These are phyloP conservation scores for Eucera pruinosa DNA, from an alignment of 2,888 invertebrate species.

Conservation along the genomic window DNA sequence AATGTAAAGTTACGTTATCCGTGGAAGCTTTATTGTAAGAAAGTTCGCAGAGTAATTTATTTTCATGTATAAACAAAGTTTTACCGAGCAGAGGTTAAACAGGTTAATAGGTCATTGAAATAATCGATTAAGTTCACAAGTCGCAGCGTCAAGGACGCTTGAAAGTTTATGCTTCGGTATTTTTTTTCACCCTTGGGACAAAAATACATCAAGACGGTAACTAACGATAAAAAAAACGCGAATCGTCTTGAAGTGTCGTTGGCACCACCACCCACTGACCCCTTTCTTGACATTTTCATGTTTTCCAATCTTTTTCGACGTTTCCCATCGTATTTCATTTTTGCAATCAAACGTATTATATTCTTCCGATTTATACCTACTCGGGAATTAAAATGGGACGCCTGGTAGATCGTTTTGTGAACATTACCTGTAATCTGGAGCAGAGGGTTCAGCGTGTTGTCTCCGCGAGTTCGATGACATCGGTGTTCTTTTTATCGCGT, in stretches of 20 bases:
- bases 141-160: neutral
- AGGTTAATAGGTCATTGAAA: neutral
- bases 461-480: conserved; percentile 83
- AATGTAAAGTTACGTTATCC: no score
- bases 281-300: neutral
- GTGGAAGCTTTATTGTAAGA: neutral
- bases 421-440: conserved; percentile 81
- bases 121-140: neutral
- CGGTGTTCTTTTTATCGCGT: conserved; percentile 87
- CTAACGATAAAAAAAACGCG: neutral
- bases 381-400: no score
- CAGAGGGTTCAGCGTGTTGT: conserved; percentile 81
- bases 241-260: neutral
- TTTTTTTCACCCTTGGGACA: neutral
- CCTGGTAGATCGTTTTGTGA: no score
- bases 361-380: no score
- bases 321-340: no score
- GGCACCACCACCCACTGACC: neutral
- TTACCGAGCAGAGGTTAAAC: no score
- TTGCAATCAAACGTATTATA: neutral
- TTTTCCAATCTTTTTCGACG: no score
- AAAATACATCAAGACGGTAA: neutral
- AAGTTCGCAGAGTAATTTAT: neutral
- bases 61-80: no score
- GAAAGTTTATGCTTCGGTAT: neutral